Conservation (phyloP, 2,797 vertebrate genomes). For the Tympanoctomys barrerae region DNA sequence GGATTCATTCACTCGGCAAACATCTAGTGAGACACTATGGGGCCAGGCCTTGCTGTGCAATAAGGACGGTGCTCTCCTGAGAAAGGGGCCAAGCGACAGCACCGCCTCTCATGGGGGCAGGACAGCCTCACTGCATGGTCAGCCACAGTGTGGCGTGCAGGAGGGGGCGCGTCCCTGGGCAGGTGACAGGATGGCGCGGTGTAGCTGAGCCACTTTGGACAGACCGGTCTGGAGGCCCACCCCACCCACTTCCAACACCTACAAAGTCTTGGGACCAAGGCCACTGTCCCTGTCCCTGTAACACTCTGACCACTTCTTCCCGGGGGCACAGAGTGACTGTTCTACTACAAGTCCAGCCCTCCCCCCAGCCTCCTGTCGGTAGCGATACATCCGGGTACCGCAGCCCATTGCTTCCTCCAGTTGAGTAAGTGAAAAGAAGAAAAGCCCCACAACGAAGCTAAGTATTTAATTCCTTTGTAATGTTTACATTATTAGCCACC, state of each 20-base stretch:
- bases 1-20: not conserved
- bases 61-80: not conserved
- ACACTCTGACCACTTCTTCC: not conserved
- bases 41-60: not conserved
- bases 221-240: not conserved
- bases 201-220: not conserved
- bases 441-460: conserved; percentile 62
- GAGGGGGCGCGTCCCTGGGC: not conserved
- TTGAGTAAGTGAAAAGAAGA: conserved; percentile 59
- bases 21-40: not conserved
- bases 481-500: conserved; percentile 83
- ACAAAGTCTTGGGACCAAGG: not conserved
- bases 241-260: not conserved
- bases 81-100: not conserved
- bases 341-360: not conserved
- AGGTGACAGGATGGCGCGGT: not conserved
- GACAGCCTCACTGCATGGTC: not conserved
- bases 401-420: conserved; percentile 8
- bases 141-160: not conserved
- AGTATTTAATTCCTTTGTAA: conserved; percentile 78
- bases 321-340: not conserved
- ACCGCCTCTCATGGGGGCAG: not conserved
- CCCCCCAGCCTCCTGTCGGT: not conserved
- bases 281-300: not conserved
- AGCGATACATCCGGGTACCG: not conserved